phyloP scores from a whole-genome alignment of 2,797 vertebrate species.

The Lepus townsendii region DNA sequence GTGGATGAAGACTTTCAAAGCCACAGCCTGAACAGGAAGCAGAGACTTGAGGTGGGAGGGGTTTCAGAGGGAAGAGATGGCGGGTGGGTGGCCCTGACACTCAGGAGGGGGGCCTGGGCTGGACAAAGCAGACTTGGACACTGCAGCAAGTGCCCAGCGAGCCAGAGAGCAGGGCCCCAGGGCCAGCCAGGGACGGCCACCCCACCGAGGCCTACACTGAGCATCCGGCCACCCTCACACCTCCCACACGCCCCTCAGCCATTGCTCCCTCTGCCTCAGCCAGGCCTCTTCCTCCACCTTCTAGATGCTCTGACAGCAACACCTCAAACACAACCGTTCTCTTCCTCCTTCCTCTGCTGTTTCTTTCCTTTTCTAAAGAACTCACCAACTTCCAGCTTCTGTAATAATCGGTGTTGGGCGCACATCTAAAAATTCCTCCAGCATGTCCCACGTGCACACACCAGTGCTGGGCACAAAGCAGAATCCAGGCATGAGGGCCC shows the following conservation, averaged over 20 bases:
- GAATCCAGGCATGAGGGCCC: neutral
- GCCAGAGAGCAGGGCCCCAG: too few relatives aligned
- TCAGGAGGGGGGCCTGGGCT: neutral
- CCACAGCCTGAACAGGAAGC: neutral
- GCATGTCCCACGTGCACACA: neutral
- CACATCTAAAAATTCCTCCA: neutral
- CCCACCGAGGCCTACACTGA: too few relatives aligned
- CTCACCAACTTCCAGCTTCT: neutral
- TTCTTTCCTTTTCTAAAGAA: constrained; percentile 36
- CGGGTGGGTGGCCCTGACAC: neutral
- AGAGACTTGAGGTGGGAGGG: neutral
- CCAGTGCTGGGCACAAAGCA: neutral
- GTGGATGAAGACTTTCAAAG: neutral
- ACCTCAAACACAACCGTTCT: too few relatives aligned
- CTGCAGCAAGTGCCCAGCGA: too few relatives aligned
- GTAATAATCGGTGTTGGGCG: neutral
- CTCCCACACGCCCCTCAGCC: neutral
- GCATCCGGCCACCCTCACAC: neutral
- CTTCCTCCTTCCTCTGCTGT: neutral
- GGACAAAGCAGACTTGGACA: neutral
- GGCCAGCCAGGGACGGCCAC: too few relatives aligned
- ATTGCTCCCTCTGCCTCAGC: neutral
- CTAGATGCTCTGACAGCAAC: too few relatives aligned
- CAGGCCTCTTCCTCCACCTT: too few relatives aligned
- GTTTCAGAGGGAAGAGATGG: neutral